These are phyloP conservation scores for Orchesellides sinensis DNA, from an alignment of 2,888 invertebrate genomes.

Conservation along the genomic window DNA sequence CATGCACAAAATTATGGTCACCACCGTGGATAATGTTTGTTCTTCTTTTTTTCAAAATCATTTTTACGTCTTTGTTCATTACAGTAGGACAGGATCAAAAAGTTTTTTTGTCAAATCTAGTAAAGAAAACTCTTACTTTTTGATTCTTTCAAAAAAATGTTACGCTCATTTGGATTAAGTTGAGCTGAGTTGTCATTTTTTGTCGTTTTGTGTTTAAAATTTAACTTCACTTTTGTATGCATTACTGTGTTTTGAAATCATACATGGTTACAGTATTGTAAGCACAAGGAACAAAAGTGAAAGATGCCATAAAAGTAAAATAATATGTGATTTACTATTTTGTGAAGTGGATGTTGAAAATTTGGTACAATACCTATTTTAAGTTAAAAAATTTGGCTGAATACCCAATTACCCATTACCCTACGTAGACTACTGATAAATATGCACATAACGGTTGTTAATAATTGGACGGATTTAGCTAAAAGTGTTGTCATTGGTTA, in stretches of 20 bases:
- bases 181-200: conserved; percentile 21
- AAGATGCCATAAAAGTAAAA: neutral
- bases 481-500: no score
- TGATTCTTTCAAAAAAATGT: neutral
- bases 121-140: conserved; percentile 46
- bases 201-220: neutral
- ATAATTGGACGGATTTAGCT: no score
- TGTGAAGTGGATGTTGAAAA: no score
- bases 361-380: no score
- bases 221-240: neutral
- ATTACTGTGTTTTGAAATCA: neutral
- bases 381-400: no score
- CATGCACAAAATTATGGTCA: conserved; percentile 58
- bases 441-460: no score
- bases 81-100: neutral
- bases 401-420: no score
- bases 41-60: conserved; percentile 26
- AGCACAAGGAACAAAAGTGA: neutral
- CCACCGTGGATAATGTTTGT: conserved; percentile 50
- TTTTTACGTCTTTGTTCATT: conserved; percentile 10
- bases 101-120: conserved; percentile 8
- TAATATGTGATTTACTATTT: neutral
- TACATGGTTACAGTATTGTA: neutral
- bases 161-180: conserved; percentile 28
- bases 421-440: no score